Percentiles rank a stretch among this genome's conserved stretches.
phyloP scores from a whole-genome alignment of 1,140 invertebrate species.

The Saxidomus purpurata region DNA sequence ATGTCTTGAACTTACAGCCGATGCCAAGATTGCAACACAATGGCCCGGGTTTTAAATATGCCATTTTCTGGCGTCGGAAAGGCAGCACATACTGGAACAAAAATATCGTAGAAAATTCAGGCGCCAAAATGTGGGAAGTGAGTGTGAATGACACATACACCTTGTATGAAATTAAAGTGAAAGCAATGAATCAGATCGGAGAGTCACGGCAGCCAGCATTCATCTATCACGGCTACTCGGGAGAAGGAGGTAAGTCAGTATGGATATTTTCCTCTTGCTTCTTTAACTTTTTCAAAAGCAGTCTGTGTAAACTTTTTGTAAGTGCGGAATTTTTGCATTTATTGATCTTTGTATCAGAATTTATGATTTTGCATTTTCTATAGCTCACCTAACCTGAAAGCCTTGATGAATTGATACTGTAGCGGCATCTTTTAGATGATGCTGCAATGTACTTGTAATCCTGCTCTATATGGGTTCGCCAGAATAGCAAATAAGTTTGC shows the following conservation, averaged over 20 bases:
- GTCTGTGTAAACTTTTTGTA: too few species aligned
- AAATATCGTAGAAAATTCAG: conserved; percentile 87
- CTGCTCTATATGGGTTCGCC: too few species aligned
- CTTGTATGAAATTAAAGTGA: conserved; percentile 96
- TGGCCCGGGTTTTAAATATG: conserved; percentile 96
- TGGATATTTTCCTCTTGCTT: too few species aligned
- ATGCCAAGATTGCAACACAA: conserved; percentile 99
- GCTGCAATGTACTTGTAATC: too few species aligned
- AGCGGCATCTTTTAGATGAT: too few species aligned
- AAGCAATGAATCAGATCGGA: conserved; percentile 96
- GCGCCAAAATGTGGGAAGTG: conserved; percentile 73
- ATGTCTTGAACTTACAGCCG: conserved; percentile 88
- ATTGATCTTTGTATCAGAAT: too few species aligned
- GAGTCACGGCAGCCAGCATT: conserved; percentile 93
- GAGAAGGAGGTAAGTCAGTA: conserved; percentile 91
- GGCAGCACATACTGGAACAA: conserved; percentile 81
- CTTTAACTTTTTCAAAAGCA: too few species aligned
- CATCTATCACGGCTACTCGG: conserved; percentile 95
- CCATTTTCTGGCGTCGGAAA: conserved; percentile 90
- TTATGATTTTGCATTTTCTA: too few species aligned
- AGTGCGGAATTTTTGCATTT: too few species aligned
- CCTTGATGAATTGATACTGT: too few species aligned
- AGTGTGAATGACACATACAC: conserved; percentile 93
- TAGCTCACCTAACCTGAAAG: too few species aligned
- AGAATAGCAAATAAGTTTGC: too few species aligned